These are phyloP conservation scores for Catagonus wagneri DNA, from an alignment of 2,113 vertebrate genomes.

Conservation along the genomic window DNA sequence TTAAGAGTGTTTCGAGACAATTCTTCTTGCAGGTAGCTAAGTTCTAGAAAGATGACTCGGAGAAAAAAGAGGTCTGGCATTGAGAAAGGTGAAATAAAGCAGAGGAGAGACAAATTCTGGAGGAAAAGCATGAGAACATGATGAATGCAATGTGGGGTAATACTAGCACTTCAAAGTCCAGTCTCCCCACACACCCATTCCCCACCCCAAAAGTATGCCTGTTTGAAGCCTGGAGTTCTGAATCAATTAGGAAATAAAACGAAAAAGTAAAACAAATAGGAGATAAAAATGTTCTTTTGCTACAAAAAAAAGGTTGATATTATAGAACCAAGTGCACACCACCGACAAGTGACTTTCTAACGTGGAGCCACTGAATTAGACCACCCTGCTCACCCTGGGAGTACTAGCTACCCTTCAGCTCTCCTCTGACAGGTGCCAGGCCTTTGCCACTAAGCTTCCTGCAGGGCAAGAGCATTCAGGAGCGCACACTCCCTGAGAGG, in stretches of 20 bases:
- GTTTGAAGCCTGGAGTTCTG: neutral
- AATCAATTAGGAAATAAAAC: constrained; percentile 14
- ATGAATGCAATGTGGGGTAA: neutral
- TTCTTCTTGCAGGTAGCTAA: neutral
- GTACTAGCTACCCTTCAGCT: neutral
- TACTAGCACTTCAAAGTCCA: neutral
- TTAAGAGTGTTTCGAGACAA: neutral
- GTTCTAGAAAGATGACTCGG: neutral
- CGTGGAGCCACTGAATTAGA: neutral
- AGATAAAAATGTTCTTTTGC: neutral
- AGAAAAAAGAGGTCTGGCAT: neutral
- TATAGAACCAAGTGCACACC: neutral
- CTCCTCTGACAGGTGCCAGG: neutral
- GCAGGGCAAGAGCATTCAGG: neutral
- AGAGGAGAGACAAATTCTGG: neutral
- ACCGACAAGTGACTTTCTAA: neutral
- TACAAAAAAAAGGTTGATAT: neutral
- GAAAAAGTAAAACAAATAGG: neutral
- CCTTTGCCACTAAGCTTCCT: neutral
- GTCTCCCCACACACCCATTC: too few relatives aligned
- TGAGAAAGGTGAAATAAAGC: neutral
- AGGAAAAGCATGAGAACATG: neutral
- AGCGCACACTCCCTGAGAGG: neutral
- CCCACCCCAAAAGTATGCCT: neutral
- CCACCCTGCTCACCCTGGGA: neutral